These are phyloP conservation scores for Labroides dimidiatus DNA, from an alignment of 2,797 vertebrate species.

Conservation along the genomic window DNA sequence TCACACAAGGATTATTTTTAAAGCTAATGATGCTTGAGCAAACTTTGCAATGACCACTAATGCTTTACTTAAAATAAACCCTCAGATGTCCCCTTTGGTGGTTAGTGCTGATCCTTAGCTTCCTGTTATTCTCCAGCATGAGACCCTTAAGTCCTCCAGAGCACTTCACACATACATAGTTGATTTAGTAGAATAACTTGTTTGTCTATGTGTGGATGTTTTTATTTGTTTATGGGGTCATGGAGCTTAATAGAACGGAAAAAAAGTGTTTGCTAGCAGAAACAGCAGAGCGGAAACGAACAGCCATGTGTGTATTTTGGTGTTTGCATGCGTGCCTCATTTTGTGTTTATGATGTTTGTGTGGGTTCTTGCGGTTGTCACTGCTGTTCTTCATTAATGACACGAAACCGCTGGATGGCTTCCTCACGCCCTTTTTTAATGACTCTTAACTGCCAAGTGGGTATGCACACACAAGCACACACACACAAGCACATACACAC, in stretches of 20 bases:
- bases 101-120: slow-evolving; percentile 38
- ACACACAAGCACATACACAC: slow-evolving; percentile 5
- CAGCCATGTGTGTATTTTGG: slow-evolving; percentile 51
- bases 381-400: slow-evolving; percentile 77
- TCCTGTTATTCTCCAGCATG: slow-evolving; percentile 38
- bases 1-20: slow-evolving; percentile 1
- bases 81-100: slow-evolving; percentile 41
- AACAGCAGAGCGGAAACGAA: slow-evolving; percentile 47
- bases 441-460: slow-evolving; percentile 78
- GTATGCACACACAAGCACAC: slow-evolving; percentile 32
- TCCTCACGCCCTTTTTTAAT: slow-evolving; percentile 82
- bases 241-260: slow-evolving; percentile 59
- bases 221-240: slow-evolving; percentile 52
- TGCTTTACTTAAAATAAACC: slow-evolving; percentile 39
- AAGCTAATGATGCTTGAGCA: slow-evolving; percentile 12
- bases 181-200: slow-evolving; percentile 49
- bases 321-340: slow-evolving; percentile 55
- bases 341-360: slow-evolving; percentile 65
- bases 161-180: slow-evolving; percentile 44
- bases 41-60: neutral
- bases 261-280: slow-evolving; percentile 52
- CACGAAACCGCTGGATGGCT: slow-evolving; percentile 69
- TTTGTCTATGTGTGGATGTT: slow-evolving; percentile 38
- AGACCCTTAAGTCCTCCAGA: slow-evolving; percentile 35
- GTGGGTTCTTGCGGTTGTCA: slow-evolving; percentile 60